Evolutionary conservation across 2,797 vertebrate genomes (phyloP), one percentile per base, ranked within the genome.

Genomic region (Octomys mimax): DNA sequence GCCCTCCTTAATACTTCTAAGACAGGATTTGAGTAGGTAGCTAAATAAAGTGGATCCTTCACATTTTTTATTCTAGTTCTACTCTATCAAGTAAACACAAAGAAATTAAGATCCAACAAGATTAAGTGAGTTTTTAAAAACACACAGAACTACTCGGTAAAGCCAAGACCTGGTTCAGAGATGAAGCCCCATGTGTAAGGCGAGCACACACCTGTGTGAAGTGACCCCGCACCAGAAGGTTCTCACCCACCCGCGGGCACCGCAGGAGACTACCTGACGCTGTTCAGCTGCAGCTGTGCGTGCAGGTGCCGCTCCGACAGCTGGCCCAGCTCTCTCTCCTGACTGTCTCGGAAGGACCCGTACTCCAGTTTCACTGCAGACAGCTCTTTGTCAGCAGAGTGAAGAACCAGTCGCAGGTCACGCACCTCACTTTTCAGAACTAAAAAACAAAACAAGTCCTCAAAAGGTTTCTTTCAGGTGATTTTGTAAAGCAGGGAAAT

Each of bases 301-400:
- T 99, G 98, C 98, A 99, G 98, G 42, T 99, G 98, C 94, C 98
- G 99, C 92, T 94, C 99, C 31, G 99, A 99, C 70, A 99, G 98
- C 71, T 98, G 98, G 75, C 89, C 98, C 79, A 98, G 98, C 97
- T 99, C 99, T 54, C 93, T 98, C 97, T 99, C 99, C 93, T 99
- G 99, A 92, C 99, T 99, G 19, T 97, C 98, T 97, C 94, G 98
- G 84, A 97, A 97, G 3, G 97, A 96, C n/a, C 64, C 97, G 6
- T 99, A 99, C 93, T 99, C 98, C 14, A 86, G 6, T 97, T 99
- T 99, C 16, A 98, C 97, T 6, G 97, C 86, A 42, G 98, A 98
- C 70, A 99, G 98, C 96, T 99, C 99, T 92, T 99, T 99, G 98
- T 99, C 99, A 18, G 99, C 99, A 18, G 99, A 99, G 96, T 99